Evolutionary conservation across 2,888 invertebrate genomes (phyloP).

Genomic region (Pachymerium ferrugineum): DNA sequence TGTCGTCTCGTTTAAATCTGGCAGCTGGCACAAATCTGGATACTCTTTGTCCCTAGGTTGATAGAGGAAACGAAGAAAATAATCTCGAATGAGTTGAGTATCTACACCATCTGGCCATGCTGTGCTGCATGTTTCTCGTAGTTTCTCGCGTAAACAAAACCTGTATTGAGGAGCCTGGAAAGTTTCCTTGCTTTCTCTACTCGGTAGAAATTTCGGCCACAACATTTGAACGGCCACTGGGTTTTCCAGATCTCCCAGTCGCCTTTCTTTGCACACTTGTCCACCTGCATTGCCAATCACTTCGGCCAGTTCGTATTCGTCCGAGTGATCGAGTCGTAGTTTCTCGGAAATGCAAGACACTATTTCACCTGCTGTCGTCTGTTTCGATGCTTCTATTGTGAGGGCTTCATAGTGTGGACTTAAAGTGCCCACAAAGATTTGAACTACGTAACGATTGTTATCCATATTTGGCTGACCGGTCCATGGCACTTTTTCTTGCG

Average conservation of each 20-base stretch:
- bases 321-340: slow-evolving; percentile 54
- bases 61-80: slow-evolving; percentile 81
- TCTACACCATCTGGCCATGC: slow-evolving; percentile 79
- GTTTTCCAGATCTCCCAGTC: slow-evolving; percentile 64
- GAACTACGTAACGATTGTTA: slow-evolving; percentile 59
- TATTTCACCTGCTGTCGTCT: slow-evolving; percentile 85
- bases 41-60: slow-evolving; percentile 91
- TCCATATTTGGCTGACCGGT: slow-evolving; percentile 39
- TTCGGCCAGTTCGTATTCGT: slow-evolving; percentile 76
- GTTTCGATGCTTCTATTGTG: slow-evolving; percentile 84
- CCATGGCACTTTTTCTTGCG: background rate
- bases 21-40: slow-evolving; percentile 90
- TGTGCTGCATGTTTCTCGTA: slow-evolving; percentile 43
- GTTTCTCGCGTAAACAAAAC: slow-evolving; percentile 79
- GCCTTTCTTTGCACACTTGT: slow-evolving; percentile 84
- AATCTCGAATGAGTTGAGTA: slow-evolving; percentile 85
- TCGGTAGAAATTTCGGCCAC: slow-evolving; percentile 47
- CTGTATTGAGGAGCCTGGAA: slow-evolving; percentile 50
- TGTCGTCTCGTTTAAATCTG: slow-evolving; percentile 90
- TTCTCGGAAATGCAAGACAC: slow-evolving; percentile 79
- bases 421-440: slow-evolving; percentile 84
- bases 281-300: slow-evolving; percentile 80
- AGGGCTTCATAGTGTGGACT: slow-evolving; percentile 83
- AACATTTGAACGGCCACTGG: slow-evolving; percentile 52
- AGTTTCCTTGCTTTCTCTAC: slow-evolving; percentile 28